Evolutionary conservation across 2,888 invertebrate species (phyloP), one percentile per base, ranked within the genome.

Genomic region (Caenorhabditis macrosperma): DNA sequence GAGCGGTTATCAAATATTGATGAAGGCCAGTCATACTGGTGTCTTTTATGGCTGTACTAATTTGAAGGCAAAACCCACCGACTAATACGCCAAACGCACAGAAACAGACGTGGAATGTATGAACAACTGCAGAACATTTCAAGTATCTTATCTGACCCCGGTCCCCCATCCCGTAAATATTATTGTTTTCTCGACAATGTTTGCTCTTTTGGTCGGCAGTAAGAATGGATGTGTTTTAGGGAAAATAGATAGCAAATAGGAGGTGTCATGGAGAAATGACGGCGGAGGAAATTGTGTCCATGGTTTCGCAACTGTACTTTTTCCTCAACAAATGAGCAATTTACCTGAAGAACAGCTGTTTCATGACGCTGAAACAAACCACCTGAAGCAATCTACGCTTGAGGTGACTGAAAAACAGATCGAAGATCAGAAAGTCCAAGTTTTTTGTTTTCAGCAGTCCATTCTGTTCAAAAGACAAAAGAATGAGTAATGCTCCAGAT

Each of bases 91-190:
- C 26, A 55, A n/a, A n/a, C n/a, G n/a, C n/a, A 12, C 17, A 57
- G 22, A 26, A 20, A 48, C n/a, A 30, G 12, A 50, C 10, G 15
- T 20, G 20, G 28, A 15, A 48, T 26, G 22, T 52, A 28, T 26
- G 5, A 12, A 12, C 12, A 52, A 26, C 60, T 28, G 17, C 20
- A 52, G 52, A 69, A 60, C 69, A 69, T 61, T 69, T 69, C 60
- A 69, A 69, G 69, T 69, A 69, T 69, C 60, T 69, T 69, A 69
- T 69, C 71, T 61, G 63, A 63, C 63, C 61, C 55, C 61, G 71
- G 61, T 63, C 41, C 44, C 20, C 55, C 30, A 33, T 52, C 63
- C 72, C 22, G 72, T 72, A 72, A 72, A 72, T 72, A 72, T 72
- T 72, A 57, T 64, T 72, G 72, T 72, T 72, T 72, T 59, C 10